These are phyloP conservation scores for Ailurus styani DNA, from an alignment of 2,113 vertebrate species.

Conservation along the genomic window DNA sequence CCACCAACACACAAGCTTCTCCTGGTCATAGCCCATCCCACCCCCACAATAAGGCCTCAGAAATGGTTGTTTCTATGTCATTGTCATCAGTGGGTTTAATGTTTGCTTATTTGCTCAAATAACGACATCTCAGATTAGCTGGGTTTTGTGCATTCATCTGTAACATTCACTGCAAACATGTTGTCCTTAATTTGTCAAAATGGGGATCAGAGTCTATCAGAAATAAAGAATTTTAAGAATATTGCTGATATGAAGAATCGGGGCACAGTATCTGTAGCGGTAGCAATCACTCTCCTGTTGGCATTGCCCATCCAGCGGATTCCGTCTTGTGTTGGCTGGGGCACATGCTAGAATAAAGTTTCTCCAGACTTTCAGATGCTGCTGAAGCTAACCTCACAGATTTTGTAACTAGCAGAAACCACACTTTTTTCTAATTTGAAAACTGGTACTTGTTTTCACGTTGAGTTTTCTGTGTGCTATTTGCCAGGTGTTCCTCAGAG, in stretches of 20 bases:
- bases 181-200: background rate
- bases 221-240: background rate
- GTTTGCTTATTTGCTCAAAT: background rate
- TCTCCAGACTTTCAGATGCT: background rate
- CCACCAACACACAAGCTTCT: background rate
- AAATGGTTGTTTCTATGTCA: fast-evolving
- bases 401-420: background rate
- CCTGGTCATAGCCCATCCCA: too few species aligned
- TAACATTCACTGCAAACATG: background rate
- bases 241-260: fast-evolving
- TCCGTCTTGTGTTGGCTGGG: fast-evolving
- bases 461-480: background rate
- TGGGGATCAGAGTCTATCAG: too few species aligned
- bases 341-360: fast-evolving
- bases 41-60: fast-evolving
- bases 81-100: fast-evolving
- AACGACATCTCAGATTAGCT: background rate
- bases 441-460: background rate
- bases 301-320: fast-evolving
- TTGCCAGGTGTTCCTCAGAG: background rate
- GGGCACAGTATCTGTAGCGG: background rate
- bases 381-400: background rate
- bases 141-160: too few species aligned
- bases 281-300: fast-evolving
- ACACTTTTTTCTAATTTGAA: background rate